phyloP scores from a whole-genome alignment of 2,797 vertebrate species.

The Chaetodon trifasciatus region DNA sequence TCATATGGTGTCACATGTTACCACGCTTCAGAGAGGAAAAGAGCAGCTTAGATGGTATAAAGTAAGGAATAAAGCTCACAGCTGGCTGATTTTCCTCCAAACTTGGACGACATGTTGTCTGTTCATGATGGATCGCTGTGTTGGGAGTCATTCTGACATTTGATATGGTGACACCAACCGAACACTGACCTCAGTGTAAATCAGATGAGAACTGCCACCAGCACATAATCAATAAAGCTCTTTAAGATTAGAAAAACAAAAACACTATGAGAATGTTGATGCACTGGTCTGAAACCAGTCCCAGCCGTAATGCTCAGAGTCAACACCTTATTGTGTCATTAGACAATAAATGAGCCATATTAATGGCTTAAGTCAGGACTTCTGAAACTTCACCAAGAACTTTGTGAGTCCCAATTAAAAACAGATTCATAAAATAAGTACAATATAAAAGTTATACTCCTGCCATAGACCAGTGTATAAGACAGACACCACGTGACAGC shows the following conservation, averaged over 20 bases:
- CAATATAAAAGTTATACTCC: not conserved
- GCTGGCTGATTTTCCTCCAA: not conserved
- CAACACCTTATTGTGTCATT: not conserved
- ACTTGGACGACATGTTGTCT: not conserved
- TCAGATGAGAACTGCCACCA: not conserved
- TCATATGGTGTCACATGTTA: not conserved
- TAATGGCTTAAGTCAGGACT: not conserved
- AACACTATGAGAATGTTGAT: not conserved
- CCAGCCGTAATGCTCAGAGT: not conserved
- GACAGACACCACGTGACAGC: not conserved
- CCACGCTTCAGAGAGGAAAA: not conserved
- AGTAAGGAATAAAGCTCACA: not conserved
- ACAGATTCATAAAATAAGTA: not conserved
- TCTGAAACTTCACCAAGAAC: not conserved
- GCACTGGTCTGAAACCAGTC: not conserved
- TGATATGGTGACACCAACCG: not conserved
- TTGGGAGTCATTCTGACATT: not conserved
- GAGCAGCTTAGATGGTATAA: not conserved
- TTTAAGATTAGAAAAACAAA: not conserved
- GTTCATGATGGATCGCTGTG: not conserved
- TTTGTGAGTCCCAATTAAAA: not conserved
- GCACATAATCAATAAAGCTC: not conserved
- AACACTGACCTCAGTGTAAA: not conserved
- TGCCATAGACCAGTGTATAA: not conserved
- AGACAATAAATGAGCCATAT: conserved; percentile 22